Evolutionary conservation across 2,888 invertebrate genomes (phyloP), one percentile per base, ranked within the genome.

Genomic region (Drosophila suboccidentalis): DNA sequence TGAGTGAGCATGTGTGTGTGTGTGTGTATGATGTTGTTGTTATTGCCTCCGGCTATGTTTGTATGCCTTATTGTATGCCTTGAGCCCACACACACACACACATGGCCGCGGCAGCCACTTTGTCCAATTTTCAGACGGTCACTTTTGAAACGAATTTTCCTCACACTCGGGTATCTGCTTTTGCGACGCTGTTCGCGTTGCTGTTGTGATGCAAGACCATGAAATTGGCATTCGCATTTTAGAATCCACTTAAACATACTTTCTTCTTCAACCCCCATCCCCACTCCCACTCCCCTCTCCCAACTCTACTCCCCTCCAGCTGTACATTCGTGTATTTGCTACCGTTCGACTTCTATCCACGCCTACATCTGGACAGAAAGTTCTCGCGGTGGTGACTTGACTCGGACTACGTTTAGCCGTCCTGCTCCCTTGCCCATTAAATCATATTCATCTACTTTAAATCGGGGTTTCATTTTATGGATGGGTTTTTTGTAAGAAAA

Each of bases 81-180:
- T 90, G 77, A 75, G 83, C 78, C 72, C 67, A 78, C 77, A 78
- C 66, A 75, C 59, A 54, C 34, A 44, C 22, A 22, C 22, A 22
- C 58, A 58, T 47, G 63, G 78, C 68, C 72, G 86, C 76, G 80
- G 66, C 74, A 84, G 82, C 84, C 82, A 81, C 85, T 84, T 84
- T 89, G 87, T 88, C 80, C 87, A 86, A 88, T 88, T 87, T 86
- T 87, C 89, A 84, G 87, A 86, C 86, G 89, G 86, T 86, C 86
- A 86, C 76, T 88, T 86, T 86, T 74, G 82, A 82, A 88, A 82
- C 84, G 87, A 86, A 86, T 75, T 86, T 79, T 46, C 54, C 75
- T 53, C 88, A 57, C 54, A 50, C 74, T 55, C 55, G 17, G 17
- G 41, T 19, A 47, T 60, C 34, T 54, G 77, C 61, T 67, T 80